Evolutionary conservation across 64 coral and sea anemone genomes (phyloP).

Genomic region (Hydrozoanthus tunicans): DNA sequence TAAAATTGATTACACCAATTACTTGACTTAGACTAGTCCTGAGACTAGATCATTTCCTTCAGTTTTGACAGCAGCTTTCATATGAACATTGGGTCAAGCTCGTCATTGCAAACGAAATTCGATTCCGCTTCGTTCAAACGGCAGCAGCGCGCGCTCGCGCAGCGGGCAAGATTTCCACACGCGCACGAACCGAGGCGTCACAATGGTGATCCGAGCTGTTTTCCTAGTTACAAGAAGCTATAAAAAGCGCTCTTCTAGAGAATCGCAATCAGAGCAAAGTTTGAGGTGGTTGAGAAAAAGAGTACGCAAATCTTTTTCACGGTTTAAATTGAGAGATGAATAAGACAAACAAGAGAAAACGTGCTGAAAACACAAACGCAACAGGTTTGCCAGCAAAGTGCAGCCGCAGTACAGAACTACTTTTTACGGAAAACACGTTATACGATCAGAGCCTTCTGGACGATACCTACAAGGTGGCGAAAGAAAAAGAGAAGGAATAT

Average conservation of each 20-base stretch:
- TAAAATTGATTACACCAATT: too few relatives aligned
- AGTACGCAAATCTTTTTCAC: not conserved
- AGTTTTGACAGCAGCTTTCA: too few relatives aligned
- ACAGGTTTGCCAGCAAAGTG: not conserved
- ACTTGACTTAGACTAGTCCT: too few relatives aligned
- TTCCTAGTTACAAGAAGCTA: too few relatives aligned
- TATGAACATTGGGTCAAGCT: too few relatives aligned
- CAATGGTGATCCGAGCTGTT: too few relatives aligned
- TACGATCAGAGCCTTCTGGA: not conserved
- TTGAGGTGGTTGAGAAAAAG: not conserved
- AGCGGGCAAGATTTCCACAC: too few relatives aligned
- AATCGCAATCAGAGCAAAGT: not conserved
- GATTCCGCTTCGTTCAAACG: too few relatives aligned
- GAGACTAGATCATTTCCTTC: too few relatives aligned
- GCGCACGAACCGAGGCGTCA: too few relatives aligned
- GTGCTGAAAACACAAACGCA: not conserved
- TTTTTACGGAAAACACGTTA: not conserved
- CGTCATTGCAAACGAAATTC: too few relatives aligned
- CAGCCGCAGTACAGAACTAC: not conserved
- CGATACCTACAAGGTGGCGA: conserved; percentile 16
- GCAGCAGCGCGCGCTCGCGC: too few relatives aligned
- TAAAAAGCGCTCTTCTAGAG: not conserved
- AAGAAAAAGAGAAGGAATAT: conserved; percentile 19
- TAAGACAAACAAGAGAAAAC: not conserved
- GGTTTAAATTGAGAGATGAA: not conserved